phyloP scores from a whole-genome alignment of 2,888 invertebrate species.

The Drosophila atripex region DNA sequence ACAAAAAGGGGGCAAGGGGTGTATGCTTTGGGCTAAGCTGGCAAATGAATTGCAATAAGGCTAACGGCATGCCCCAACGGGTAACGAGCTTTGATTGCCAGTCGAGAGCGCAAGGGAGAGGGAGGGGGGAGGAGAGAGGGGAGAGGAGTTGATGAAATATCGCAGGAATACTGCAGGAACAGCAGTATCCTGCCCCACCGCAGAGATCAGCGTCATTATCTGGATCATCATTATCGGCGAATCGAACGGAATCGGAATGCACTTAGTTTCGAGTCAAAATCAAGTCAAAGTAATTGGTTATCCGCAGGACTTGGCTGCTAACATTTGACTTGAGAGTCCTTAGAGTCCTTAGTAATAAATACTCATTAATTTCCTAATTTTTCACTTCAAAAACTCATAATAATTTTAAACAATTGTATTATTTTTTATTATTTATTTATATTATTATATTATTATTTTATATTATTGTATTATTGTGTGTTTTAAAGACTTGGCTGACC shows the following conservation, averaged over 20 bases:
- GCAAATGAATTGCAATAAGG: conserved; percentile 43
- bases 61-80: conserved; percentile 40
- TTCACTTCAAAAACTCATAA: too few relatives aligned
- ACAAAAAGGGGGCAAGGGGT: neutral
- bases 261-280: conserved; percentile 1
- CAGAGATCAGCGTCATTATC: conserved; percentile 7
- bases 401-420: too few relatives aligned
- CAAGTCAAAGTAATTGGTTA: neutral
- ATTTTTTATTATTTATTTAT: too few relatives aligned
- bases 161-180: conserved; percentile 7
- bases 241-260: neutral
- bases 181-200: neutral
- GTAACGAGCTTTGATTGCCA: conserved; percentile 41
- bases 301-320: neutral
- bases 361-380: too few relatives aligned
- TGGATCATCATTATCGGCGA: conserved; percentile 1
- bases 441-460: too few relatives aligned
- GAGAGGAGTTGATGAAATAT: conserved; percentile 21
- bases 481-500: neutral
- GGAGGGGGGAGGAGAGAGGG: conserved; percentile 2
- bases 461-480: too few relatives aligned
- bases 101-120: conserved; percentile 22
- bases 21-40: conserved; percentile 23
- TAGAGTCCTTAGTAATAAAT: too few relatives aligned
- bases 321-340: too few relatives aligned